Percentiles rank a stretch among this genome's conserved stretches.
Conservation (phyloP, 1,140 invertebrate species). For the Neuroterus valhalla region DNA sequence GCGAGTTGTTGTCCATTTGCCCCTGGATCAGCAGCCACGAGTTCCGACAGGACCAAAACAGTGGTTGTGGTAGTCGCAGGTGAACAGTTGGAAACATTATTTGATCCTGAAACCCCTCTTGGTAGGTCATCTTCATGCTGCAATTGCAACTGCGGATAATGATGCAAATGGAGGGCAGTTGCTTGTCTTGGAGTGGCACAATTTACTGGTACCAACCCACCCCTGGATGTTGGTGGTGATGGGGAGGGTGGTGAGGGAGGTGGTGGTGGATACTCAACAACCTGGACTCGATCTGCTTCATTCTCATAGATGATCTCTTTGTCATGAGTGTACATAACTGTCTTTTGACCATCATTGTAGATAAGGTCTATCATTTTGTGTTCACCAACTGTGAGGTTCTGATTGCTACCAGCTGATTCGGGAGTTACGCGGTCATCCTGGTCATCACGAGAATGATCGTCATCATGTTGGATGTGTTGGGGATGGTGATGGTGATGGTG, state of each 20-base stretch:
- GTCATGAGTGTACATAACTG: constrained; percentile 83
- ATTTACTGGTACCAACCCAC: constrained; percentile 72
- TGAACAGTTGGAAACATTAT: constrained; percentile 63
- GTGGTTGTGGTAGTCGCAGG: constrained; percentile 74
- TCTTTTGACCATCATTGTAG: constrained; percentile 88
- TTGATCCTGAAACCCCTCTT: constrained; percentile 59
- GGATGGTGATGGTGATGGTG: constrained; percentile 65
- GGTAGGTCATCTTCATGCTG: constrained; percentile 73
- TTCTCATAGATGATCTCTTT: constrained; percentile 74
- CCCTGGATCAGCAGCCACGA: constrained; percentile 70
- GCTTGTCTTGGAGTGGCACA: constrained; percentile 69
- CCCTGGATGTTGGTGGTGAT: constrained; percentile 58
- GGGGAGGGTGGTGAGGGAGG: constrained; percentile 76
- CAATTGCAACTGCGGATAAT: constrained; percentile 72
- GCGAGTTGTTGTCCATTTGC: constrained; percentile 64
- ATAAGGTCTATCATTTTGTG: constrained; percentile 85
- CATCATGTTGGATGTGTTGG: constrained; percentile 61
- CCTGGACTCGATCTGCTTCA: constrained; percentile 71
- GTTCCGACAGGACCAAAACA: constrained; percentile 76
- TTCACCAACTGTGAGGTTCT: constrained; percentile 78
- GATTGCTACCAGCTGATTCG: constrained; percentile 72
- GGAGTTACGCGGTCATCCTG: constrained; percentile 78
- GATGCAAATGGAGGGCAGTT: constrained; percentile 69
- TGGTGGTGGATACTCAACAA: constrained; percentile 72
- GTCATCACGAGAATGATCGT: constrained; percentile 63